Evolutionary conservation across 2,888 invertebrate genomes (phyloP), one percentile per base, ranked within the genome.

Genomic region (Galerucella nymphaeae): DNA sequence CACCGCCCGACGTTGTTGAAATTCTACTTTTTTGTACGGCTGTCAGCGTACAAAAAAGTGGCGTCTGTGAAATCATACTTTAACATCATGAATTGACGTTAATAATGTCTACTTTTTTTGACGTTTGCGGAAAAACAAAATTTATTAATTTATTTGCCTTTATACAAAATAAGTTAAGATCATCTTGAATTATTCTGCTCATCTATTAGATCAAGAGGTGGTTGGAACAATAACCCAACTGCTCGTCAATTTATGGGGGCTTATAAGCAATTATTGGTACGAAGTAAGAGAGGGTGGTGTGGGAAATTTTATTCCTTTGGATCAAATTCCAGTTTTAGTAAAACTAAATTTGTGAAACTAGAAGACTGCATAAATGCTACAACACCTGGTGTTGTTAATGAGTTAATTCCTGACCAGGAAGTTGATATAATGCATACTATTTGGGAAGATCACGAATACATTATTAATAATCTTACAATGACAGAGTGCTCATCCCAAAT

Each of bases 241-340:
- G 48, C 48, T 48, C 48, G 48, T 48, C 48, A 48, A 48, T 48
- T 13, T 48, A 48, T 48, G 48, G 48, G 48, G 14, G 48, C 48
- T 48, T 48, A 48, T 48, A 48, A 48, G n/a, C 48, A n/a, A 48
- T n/a, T 48, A n/a, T 48, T 48, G 48, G 48, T 48, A 48, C 13
- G 48, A 48, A 48, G 48, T 48, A n/a, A 48, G n/a, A n/a, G 48
- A 48, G 48, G 48, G 48, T 48, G 48, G n/a, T 48, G 48, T 48
- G 48, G 48, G 48, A 48, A 48, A 48, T 48, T 48, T n/a, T 48
- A 48, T 48, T 48, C 48, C 48, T n/a, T 48, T n/a, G 48, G 48
- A 48, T 48, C 48, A 48, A 48, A n/a, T 48, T 14, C 48, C 48
- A 48, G 48, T 48, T n/a, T 48, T 48, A 48, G 48, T 48, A 48